phyloP scores from a whole-genome alignment of 2,888 invertebrate genomes.

The Elegia similella region DNA sequence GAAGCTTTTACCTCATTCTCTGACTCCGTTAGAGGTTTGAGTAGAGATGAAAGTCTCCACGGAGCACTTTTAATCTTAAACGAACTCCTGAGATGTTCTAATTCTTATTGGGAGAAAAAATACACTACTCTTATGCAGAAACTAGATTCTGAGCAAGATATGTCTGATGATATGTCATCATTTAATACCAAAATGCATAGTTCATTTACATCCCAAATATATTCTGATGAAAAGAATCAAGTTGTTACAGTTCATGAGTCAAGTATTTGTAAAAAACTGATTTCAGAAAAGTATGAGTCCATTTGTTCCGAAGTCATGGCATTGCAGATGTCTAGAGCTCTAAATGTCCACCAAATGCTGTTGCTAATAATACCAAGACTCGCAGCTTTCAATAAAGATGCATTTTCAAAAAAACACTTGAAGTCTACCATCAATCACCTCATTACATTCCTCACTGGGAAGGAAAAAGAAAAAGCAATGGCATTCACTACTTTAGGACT shows the following conservation, averaged over 20 bases:
- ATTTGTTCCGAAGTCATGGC: conserved; percentile 91
- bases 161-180: conserved; percentile 75
- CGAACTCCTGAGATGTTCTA: conserved; percentile 95
- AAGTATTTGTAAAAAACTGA: conserved; percentile 90
- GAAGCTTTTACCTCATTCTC: conserved; percentile 91
- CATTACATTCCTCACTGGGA: conserved; percentile 87
- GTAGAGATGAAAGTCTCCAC: conserved; percentile 94
- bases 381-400: conserved; percentile 94
- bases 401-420: conserved; percentile 89
- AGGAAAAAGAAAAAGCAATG: conserved; percentile 92
- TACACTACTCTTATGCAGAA: conserved; percentile 88
- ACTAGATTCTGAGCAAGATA: conserved; percentile 70
- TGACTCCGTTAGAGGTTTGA: conserved; percentile 84
- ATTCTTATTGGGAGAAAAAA: conserved; percentile 91
- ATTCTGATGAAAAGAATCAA: conserved; percentile 56
- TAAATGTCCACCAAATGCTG: conserved; percentile 92
- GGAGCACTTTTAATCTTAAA: conserved; percentile 95
- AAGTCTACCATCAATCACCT: conserved; percentile 90
- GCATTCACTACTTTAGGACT: conserved; percentile 96
- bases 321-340: conserved; percentile 88
- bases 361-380: conserved; percentile 93
- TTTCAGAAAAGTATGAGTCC: conserved; percentile 91
- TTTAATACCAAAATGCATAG: conserved; percentile 73
- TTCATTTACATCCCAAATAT: conserved; percentile 53
- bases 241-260: conserved; percentile 86